phyloP scores from a whole-genome alignment of 2,888 invertebrate genomes.

The Cantharis flavilabris region DNA sequence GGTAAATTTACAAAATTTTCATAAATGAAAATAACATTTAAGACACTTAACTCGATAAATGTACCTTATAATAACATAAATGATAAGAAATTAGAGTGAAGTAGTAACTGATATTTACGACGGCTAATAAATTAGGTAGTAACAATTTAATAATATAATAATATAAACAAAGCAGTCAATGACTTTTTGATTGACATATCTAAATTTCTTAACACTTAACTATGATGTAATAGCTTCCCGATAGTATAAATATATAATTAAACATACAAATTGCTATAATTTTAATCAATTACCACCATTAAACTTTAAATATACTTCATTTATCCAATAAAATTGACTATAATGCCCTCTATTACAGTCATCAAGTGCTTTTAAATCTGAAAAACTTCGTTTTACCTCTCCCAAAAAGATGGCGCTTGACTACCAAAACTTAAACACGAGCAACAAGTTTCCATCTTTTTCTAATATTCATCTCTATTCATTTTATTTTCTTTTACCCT shows the following conservation, averaged over 20 bases:
- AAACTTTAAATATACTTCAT: constrained; percentile 22
- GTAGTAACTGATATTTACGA: constrained; percentile 23
- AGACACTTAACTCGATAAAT: constrained; percentile 1
- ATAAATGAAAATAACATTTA: neutral
- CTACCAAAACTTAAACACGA: neutral
- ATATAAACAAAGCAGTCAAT: constrained; percentile 49
- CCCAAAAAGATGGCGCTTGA: neutral
- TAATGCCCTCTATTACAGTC: neutral
- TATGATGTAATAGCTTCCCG: constrained; percentile 50
- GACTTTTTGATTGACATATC: constrained; percentile 51
- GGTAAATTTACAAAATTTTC: neutral
- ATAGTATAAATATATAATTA: constrained; percentile 53
- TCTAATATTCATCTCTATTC: neutral
- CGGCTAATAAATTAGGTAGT: constrained; percentile 35
- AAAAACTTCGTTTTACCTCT: neutral
- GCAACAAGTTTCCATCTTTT: neutral
- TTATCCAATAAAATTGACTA: neutral
- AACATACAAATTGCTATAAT: constrained; percentile 54
- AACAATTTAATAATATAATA: constrained; percentile 48
- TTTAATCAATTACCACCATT: constrained; percentile 50
- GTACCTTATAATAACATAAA: constrained; percentile 16
- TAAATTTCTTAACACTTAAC: constrained; percentile 47
- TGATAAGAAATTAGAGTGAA: constrained; percentile 14
- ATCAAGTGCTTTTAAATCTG: neutral
- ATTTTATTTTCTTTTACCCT: neutral